Evolutionary conservation across 2,888 invertebrate genomes (phyloP), one percentile per base, ranked within the genome.

Genomic region (Corbicula japonica): DNA sequence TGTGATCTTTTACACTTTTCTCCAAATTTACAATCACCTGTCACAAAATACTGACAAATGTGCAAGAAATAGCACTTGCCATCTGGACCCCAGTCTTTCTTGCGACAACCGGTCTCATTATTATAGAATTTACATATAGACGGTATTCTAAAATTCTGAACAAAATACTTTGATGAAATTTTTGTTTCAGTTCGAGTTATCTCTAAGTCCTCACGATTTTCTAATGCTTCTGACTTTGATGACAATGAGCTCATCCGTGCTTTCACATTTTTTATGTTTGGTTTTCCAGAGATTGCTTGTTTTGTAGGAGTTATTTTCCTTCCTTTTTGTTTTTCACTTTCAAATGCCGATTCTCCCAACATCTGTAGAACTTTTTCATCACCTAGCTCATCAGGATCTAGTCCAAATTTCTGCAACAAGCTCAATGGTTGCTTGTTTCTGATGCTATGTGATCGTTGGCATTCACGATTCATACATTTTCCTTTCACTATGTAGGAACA

Each of bases 81-180:
- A 5, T 65, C 72, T 18, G 72, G 23, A 41, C 80, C 80, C 80
- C 80, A 80, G 28, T 80, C 78, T n/a, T 70, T 76, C 44, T 76
- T 78, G 10, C 72, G 69, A 35, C 82, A 83, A 23, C 82, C 82
- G 4, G 35, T 56, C n/a, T 72, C 76, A 66, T 78, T 78, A 44
- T 83, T 76, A 46, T 79, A 83, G 61, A 83, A 83, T 34, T 78
- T 83, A 44, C 82, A 83, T 12, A 83, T 68, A 28, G 76, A 15
- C 21, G 82, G 82, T n/a, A 76, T 48, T 35, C 70, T 76, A 18
- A 62, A 66, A 69, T 69, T 66, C 41, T 66, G 52, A 5, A 66
- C 54, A 54, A 35, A 66, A 35, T 54, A 52, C 35, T 58, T 58
- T 21, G 58, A 35, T 21, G 58, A 58, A 34, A 58, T 34, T 58